Evolutionary conservation across 2,888 invertebrate species (phyloP), one percentile per base, ranked within the genome.

Genomic region (Mesorhabditis belari): DNA sequence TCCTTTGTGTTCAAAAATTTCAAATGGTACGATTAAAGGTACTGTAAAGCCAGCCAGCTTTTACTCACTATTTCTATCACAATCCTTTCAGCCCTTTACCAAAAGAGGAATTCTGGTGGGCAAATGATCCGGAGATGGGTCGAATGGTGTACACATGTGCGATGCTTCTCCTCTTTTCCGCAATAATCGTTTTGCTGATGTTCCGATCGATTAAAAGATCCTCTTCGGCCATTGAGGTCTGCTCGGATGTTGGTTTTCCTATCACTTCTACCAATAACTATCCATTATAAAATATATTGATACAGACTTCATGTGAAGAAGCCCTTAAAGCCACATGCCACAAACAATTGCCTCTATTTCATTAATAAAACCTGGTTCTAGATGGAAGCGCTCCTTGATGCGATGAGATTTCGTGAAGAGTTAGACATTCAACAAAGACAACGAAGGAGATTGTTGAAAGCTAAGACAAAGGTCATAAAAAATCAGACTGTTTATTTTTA

Each of bases 361-460:
- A 17, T n/a, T 49, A 44, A 56, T 52, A 55, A n/a, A 5, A 21
- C 19, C 17, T 60, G 54, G 49, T 24, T 19, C 49, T 53, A 77
- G 75, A 71, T 79, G 66, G 79, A 79, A 57, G 68, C 77, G 5
- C 66, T 79, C 9, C 63, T 79, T 21, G 78, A 79, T 59, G 71
- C 77, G 5, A 79, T 79, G 79, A 58, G 77, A 29, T 78, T 75
- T 62, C 70, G 79, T 19, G 79, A 79, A 65, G 79, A 79, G 54
- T 65, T 79, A 19, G 79, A 79, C 58, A 63, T 75, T 50, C 68
- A 61, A 21, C 76, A 77, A 57, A 58, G 79, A 44, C 76, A 79
- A 61, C 67, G 73, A 58, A 61, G 77, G 26, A 58, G 74, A 55
- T 50, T 71, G 9, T 50, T 70, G 51, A 65, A 66, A 35, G 66